Evolutionary conservation across 2,888 invertebrate species (phyloP).

Genomic region (Diadegma fenestrale): DNA sequence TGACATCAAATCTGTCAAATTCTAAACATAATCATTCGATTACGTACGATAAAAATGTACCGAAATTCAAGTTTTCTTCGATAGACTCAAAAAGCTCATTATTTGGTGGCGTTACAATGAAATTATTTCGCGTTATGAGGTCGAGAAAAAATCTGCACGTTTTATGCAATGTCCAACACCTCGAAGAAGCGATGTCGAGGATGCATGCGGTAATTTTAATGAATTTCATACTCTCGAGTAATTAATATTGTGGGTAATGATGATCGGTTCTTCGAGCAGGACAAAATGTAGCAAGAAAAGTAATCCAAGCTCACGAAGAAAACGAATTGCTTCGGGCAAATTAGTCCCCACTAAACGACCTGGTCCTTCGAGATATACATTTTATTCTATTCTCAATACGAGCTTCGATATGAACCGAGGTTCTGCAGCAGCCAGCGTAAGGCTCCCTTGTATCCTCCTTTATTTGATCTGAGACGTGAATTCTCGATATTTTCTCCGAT

Average conservation of each 20-base stretch:
- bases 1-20: background rate
- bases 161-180: conserved; percentile 56
- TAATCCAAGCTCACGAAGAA: conserved; percentile 18
- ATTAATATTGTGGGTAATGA: background rate
- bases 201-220: conserved; percentile 40
- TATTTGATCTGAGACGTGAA: too few relatives aligned
- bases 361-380: conserved; percentile 68
- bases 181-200: conserved; percentile 28
- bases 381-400: conserved; percentile 78
- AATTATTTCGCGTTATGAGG: background rate
- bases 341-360: conserved; percentile 31
- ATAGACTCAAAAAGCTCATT: background rate
- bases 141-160: conserved; percentile 13
- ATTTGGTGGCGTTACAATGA: background rate
- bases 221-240: background rate
- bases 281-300: conserved; percentile 33
- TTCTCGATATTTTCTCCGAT: too few relatives aligned
- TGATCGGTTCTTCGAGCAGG: background rate
- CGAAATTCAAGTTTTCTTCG: background rate
- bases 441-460: background rate
- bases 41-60: background rate
- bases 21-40: background rate
- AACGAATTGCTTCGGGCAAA: conserved; percentile 12
- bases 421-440: conserved; percentile 69
- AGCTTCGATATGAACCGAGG: conserved; percentile 71